Evolutionary conservation across 1,140 invertebrate genomes (phyloP), one percentile per base, ranked within the genome.

Genomic region (Prorops nasuta): DNA sequence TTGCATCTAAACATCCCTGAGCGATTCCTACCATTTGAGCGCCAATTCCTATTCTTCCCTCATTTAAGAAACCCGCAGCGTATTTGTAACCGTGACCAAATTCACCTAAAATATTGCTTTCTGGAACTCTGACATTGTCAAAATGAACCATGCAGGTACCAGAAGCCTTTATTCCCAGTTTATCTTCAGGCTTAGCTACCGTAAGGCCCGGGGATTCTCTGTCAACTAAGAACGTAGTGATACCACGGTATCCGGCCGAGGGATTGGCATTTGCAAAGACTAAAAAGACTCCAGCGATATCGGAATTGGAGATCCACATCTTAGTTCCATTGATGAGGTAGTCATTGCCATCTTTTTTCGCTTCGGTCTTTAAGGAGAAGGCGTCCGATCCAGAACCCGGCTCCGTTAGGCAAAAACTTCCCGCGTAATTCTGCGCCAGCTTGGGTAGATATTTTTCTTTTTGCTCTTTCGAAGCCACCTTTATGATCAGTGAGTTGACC

Each of bases 221-320:
- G 28, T 98, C 96, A 1, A 98, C 91, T 46, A 98, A 88, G 71
- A 99, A 98, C 34, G 90, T 93, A 2, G 94, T 96, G 52, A 98
- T 96, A 44, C 93, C 92, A 74, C 88, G 91, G 64, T 89, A 89
- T 38, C 85, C 83, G 64, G 81, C 83, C 21, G 85, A 83, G 4
- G 87, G 86, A 75, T 95, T 84, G 37, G 88, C 91, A 72, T 96
- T 96, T 1, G 92, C 93, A 80, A 96, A 92, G 3, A 96, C 89
- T 3, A 95, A 69, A 73, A 94, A 94, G 0, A 94, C 75, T 18
- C 87, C 92, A 39, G 95, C 92, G 19, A 95, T 81, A 71, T 94
- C 92, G 0, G 94, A 92, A 79, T 94, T 96, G 1, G 92, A 95
- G 43, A 98, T 98, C 94, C 94, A 98, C 88, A 92, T 92, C 77